phyloP scores from a whole-genome alignment of 1,140 invertebrate genomes.

The Aradophagus sp. region DNA sequence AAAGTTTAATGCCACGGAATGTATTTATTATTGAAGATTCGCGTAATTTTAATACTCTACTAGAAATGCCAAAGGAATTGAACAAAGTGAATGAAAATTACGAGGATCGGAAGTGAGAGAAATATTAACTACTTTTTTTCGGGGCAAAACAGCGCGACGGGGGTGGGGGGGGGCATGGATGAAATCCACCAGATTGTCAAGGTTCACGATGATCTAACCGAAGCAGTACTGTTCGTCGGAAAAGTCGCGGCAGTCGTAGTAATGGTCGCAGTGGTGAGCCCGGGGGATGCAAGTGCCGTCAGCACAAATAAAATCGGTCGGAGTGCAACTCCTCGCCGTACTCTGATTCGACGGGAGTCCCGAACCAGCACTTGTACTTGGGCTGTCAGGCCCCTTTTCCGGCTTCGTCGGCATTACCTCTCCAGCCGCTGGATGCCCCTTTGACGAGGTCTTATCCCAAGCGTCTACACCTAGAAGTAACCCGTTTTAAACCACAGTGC shows the following conservation, averaged over 20 bases:
- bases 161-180: too few relatives aligned
- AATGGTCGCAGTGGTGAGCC: constrained; percentile 87
- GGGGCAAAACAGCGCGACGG: too few relatives aligned
- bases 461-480: constrained; percentile 73
- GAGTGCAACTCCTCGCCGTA: constrained; percentile 69
- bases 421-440: constrained; percentile 60
- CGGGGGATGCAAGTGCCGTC: constrained; percentile 81
- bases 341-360: constrained; percentile 64
- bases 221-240: constrained; percentile 93
- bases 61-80: too few relatives aligned
- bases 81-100: too few relatives aligned
- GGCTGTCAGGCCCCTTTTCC: constrained; percentile 63
- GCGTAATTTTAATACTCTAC: too few relatives aligned
- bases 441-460: constrained; percentile 67
- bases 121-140: too few relatives aligned
- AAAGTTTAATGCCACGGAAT: too few relatives aligned
- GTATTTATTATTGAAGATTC: too few relatives aligned
- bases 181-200: constrained; percentile 66
- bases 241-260: constrained; percentile 88
- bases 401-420: constrained; percentile 59
- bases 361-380: constrained; percentile 62
- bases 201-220: constrained; percentile 74
- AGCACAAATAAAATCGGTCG: constrained; percentile 79
- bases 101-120: too few relatives aligned
- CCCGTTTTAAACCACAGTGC: constrained; percentile 69